These are phyloP conservation scores for Scrobipalpa costella DNA, from an alignment of 2,888 invertebrate genomes.

Conservation along the genomic window DNA sequence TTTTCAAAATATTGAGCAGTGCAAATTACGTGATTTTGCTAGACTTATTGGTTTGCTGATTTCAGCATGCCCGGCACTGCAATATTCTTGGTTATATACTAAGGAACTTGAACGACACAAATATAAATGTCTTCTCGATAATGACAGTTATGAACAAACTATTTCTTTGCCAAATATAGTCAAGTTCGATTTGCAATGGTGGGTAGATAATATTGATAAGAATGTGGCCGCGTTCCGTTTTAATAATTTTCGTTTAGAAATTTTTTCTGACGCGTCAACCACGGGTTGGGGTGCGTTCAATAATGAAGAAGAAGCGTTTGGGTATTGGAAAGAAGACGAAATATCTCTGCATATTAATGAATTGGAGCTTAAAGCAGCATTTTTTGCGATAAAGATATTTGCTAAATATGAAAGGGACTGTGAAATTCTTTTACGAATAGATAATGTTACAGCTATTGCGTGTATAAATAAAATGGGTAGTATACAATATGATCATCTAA, in stretches of 20 bases:
- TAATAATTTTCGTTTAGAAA: constrained; percentile 15
- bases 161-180: constrained; percentile 4
- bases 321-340: constrained; percentile 16
- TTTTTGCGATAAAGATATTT: constrained; percentile 24
- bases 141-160: constrained; percentile 1
- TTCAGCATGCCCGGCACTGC: background rate
- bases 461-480: constrained; percentile 32
- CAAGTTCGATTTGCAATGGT: constrained; percentile 5
- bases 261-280: constrained; percentile 29
- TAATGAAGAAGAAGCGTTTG: background rate
- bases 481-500: constrained; percentile 28
- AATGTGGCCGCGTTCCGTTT: background rate
- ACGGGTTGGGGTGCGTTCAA: constrained; percentile 27
- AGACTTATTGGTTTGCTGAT: background rate
- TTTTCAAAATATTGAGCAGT: too few species aligned
- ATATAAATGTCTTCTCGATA: constrained; percentile 7
- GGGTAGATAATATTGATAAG: constrained; percentile 17
- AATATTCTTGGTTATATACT: constrained; percentile 23
- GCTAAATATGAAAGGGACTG: constrained; percentile 16
- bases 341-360: constrained; percentile 16
- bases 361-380: constrained; percentile 18
- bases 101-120: constrained; percentile 22
- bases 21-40: constrained; percentile 10
- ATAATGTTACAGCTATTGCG: constrained; percentile 31
- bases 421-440: constrained; percentile 29